Evolutionary conservation across 2,888 invertebrate genomes (phyloP), one percentile per base, ranked within the genome.

Genomic region (Epinotia bilunana): DNA sequence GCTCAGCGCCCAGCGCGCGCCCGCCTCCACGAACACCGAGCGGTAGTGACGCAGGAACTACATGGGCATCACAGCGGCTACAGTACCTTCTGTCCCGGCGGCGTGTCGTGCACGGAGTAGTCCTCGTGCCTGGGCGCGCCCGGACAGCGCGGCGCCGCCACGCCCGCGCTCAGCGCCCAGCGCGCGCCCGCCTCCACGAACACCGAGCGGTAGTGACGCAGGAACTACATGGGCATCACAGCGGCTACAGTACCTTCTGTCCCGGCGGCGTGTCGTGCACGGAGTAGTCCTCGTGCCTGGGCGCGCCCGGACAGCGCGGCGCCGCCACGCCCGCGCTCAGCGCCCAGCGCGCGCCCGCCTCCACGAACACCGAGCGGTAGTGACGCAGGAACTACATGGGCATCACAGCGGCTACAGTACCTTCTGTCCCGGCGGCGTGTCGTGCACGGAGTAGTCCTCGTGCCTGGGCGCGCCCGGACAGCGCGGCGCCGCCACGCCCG

Each of bases 251-350:
- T 20, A 68, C 68, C 55, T 57, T 68, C 68, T 68, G 94, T 62
- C 94, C 94, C 23, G 94, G 94, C 61, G 94, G 94, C 1, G 94
- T 94, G 79, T 92, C 94, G 80, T 91, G 87, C 58, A 92, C 80
- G 23, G 93, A 91, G 85, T 93, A 91, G 82, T 94, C 94, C 72
- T 89, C 89, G 67, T 18, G 49, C 16, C 4, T 13, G 13, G 80
- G 58, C 77, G 80, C 65, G 57, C 77, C 80, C 64, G 77, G 79
- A 20, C 79, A 76, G 61, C 85, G 85, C 49, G 91, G 87, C 75
- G 88, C 81, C 2, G 76, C 73, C 55, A 91, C 87, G 20, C 91
- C 92, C 12, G 78, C 77, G 79, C 83, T 77, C 77, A 93, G 80
- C 39, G 83, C 12, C 91, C 89, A 90, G 64, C 80, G 79, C 3